Evolutionary conservation across 1,140 invertebrate species (phyloP).

Genomic region (Pseudomyrmex gracilis): DNA sequence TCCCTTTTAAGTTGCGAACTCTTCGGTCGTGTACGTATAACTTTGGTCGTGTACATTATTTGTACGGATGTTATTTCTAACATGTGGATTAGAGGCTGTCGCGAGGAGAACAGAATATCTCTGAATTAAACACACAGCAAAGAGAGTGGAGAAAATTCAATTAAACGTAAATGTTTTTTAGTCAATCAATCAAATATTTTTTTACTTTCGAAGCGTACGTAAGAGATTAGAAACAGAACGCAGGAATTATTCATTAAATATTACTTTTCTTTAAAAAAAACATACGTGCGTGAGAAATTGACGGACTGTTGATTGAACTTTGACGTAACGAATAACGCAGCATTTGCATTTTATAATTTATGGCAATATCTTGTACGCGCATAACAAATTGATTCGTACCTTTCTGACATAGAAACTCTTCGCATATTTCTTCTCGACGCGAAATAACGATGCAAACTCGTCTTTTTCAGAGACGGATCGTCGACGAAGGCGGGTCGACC

Average conservation of each 20-base stretch:
- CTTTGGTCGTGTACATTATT: conserved; percentile 12
- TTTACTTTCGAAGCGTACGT: too few relatives aligned
- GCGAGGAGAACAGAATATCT: background rate
- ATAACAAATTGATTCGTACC: conserved; percentile 34
- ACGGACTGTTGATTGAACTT: background rate
- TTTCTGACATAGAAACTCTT: background rate
- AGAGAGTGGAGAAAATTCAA: too few relatives aligned
- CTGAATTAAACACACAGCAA: conserved; percentile 10
- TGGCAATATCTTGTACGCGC: too few relatives aligned
- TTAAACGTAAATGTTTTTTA: too few relatives aligned
- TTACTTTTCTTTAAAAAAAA: background rate
- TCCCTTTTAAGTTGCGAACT: conserved; percentile 33
- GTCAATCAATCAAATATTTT: too few relatives aligned
- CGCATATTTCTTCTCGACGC: background rate
- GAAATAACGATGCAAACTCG: background rate
- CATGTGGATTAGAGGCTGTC: background rate
- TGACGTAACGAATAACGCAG: background rate
- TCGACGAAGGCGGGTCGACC: conserved; percentile 10
- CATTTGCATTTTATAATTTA: background rate
- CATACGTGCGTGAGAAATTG: background rate
- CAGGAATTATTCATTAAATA: too few relatives aligned
- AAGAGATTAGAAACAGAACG: too few relatives aligned
- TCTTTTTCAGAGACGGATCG: conserved; percentile 1
- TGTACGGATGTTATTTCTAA: conserved; percentile 8
- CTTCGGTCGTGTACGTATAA: background rate